Evolutionary conservation across 1,140 invertebrate genomes (phyloP), one percentile per base, ranked within the genome.

Genomic region (Anastatus disparis): DNA sequence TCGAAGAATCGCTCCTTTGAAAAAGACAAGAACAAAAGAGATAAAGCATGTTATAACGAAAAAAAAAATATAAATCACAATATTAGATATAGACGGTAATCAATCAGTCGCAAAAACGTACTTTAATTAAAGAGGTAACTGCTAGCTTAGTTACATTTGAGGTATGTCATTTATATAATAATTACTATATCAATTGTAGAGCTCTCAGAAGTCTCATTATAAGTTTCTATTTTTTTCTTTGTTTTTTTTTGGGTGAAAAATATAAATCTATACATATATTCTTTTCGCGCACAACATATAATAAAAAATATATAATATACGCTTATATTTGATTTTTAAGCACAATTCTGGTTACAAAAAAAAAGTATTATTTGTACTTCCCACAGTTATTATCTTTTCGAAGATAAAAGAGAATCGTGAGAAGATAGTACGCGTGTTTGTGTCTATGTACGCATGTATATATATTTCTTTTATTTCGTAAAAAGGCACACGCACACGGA

Each of bases 101-200:
- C 20, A 27, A 70, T 63, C 50, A 63, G 58, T 63, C 48, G 69
- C 79, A 76, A 81, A n/a, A n/a, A 81, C 71, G 75, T 76, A 82
- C 70, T 71, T 74, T 64, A 74, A n/a, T n/a, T n/a, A 55, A 71
- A 73, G 71, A 74, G 78, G 74, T 84, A 81, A 82, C 76, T 78
- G 76, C 66, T 76, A 70, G 76, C n/a, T 72, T 53, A 74, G 72
- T 75, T 67, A 76, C 75, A 75, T 73, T n/a, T 83, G 83, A 85
- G 83, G 83, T 85, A 85, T 84, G 77, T 85, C 78, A 77, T 82
- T 83, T n/a, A n/a, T n/a, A 81, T 72, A 71, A 74, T 61, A 72
- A 76, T 75, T 70, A 76, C 22, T 71, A 72, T n/a, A n/a, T 77
- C 76, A 76, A 76, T 58, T 62, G 56, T 67, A 44, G 66, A 58